Conservation (phyloP, 1,140 invertebrate species). For the Radopholus similis region DNA sequence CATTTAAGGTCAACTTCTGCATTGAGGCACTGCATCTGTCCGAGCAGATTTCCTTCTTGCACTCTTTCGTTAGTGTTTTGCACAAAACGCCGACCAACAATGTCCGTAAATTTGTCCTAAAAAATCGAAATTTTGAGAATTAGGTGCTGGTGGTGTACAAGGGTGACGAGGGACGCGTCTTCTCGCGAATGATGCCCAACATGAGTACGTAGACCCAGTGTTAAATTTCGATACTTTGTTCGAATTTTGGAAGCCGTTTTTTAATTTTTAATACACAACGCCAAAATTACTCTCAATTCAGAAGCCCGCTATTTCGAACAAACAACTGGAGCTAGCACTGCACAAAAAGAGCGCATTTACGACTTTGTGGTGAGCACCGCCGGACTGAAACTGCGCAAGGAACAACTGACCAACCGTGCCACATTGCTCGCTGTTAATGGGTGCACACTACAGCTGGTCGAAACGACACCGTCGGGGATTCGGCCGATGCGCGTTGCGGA, state of each 20-base stretch:
- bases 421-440: conserved; percentile 27
- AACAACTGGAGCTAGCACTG: neutral
- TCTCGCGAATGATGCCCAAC: conserved; percentile 18
- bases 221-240: neutral
- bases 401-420: conserved; percentile 29
- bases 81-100: conserved; percentile 38
- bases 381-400: conserved; percentile 33
- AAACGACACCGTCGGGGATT: conserved; percentile 39
- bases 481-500: conserved; percentile 13
- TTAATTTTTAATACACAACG: neutral
- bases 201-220: conserved; percentile 22
- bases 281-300: neutral
- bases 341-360: conserved; percentile 21
- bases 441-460: conserved; percentile 27
- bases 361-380: conserved; percentile 35
- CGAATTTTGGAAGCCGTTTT: neutral
- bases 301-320: neutral
- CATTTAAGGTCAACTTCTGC: conserved; percentile 44
- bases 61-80: conserved; percentile 33
- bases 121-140: too few species aligned
- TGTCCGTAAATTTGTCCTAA: too few species aligned
- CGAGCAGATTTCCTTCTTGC: conserved; percentile 36
- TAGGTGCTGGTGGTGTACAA: conserved; percentile 40
- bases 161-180: conserved; percentile 33
- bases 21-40: conserved; percentile 48